Percentiles rank a stretch among this genome's conserved stretches.
Conservation (phyloP, 2,113 vertebrate genomes). For the Etia nguti region DNA sequence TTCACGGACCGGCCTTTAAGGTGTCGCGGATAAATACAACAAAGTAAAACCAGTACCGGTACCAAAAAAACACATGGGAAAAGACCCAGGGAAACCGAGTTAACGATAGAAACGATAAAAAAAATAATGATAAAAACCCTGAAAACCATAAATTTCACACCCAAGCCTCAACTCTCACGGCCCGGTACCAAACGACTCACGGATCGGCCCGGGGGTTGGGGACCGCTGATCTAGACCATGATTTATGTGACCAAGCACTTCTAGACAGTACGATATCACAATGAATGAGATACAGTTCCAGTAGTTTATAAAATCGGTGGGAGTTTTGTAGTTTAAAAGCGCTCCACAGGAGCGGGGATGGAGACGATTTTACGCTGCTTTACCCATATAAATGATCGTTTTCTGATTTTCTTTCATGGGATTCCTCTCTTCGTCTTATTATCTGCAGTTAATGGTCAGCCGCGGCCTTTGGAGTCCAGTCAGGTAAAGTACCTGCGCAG, state of each 20-base stretch:
- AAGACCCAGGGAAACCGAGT: too few relatives aligned
- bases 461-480: slow-evolving; percentile 93
- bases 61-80: too few relatives aligned
- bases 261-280: neutral
- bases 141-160: too few relatives aligned
- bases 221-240: neutral
- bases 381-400: neutral
- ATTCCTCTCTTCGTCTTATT: neutral
- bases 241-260: neutral
- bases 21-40: too few relatives aligned
- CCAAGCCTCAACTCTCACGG: too few relatives aligned
- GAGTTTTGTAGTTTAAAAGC: neutral
- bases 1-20: too few relatives aligned
- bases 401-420: neutral
- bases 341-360: neutral
- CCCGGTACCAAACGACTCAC: too few relatives aligned
- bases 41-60: too few relatives aligned
- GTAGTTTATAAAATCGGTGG: neutral
- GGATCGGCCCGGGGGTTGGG: too few relatives aligned
- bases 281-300: neutral
- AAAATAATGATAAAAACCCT: too few relatives aligned
- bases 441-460: slow-evolving; percentile 91
- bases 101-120: too few relatives aligned
- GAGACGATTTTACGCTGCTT: neutral
- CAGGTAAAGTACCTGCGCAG: slow-evolving; percentile 95